These are phyloP conservation scores for Rhinichthys osculus DNA, from an alignment of 2,797 vertebrate genomes.

Conservation along the genomic window DNA sequence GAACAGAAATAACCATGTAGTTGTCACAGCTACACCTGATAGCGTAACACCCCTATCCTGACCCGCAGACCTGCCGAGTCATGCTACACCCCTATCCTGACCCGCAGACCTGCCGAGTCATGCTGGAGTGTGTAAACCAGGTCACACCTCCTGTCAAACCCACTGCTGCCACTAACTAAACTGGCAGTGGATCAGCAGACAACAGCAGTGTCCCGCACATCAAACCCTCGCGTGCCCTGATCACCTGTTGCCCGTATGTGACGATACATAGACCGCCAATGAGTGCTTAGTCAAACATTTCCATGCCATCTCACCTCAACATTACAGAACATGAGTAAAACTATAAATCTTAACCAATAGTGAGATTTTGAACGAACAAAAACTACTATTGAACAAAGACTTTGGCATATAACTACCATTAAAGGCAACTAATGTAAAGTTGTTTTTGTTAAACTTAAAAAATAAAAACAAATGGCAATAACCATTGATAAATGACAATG, in stretches of 20 bases:
- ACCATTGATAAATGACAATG: not conserved
- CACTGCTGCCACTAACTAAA: not conserved
- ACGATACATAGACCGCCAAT: not conserved
- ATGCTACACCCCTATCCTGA: constrained; percentile 40
- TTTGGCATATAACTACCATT: not conserved
- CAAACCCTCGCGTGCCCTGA: constrained; percentile 17
- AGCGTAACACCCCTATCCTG: constrained; percentile 49
- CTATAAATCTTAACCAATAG: not conserved
- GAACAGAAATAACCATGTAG: constrained; percentile 5
- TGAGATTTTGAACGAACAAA: not conserved
- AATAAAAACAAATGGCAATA: not conserved
- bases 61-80: constrained; percentile 36
- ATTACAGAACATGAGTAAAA: not conserved
- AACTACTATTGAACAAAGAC: not conserved
- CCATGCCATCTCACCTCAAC: not conserved
- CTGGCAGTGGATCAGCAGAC: constrained; percentile 39
- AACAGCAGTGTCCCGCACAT: constrained; percentile 14
- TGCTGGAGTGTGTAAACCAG: constrained; percentile 44
- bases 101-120: constrained; percentile 37
- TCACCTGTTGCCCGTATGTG: constrained; percentile 5
- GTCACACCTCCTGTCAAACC: constrained; percentile 47
- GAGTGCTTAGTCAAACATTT: not conserved
- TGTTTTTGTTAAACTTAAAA: not conserved
- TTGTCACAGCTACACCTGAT: constrained; percentile 41
- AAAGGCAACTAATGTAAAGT: not conserved